phyloP scores from a whole-genome alignment of 2,888 invertebrate species.

The Lithosia quadra region DNA sequence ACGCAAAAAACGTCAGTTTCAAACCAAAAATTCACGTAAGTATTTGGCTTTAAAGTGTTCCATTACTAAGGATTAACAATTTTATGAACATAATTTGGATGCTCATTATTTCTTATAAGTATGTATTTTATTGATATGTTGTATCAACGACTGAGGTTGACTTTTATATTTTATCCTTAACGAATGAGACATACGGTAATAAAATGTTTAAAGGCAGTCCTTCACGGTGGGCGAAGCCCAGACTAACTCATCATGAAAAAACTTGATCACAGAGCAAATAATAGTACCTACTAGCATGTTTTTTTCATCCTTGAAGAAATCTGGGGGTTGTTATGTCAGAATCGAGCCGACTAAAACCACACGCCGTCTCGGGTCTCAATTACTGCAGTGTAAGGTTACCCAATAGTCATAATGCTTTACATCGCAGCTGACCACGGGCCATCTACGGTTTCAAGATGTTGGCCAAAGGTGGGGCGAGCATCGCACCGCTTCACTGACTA shows the following conservation, averaged over 20 bases:
- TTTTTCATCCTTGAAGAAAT: no score
- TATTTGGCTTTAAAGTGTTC: not conserved
- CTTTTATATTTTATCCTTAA: not conserved
- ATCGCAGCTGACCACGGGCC: no score
- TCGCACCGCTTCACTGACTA: no score
- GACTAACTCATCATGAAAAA: not conserved
- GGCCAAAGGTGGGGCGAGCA: no score
- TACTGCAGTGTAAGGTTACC: no score
- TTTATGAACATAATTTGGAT: not conserved
- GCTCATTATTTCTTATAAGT: conserved; percentile 1
- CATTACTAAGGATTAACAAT: conserved; percentile 2
- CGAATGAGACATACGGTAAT: not conserved
- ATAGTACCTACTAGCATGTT: no score
- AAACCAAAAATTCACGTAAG: not conserved
- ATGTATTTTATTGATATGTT: not conserved
- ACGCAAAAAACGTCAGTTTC: not conserved
- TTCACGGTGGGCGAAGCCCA: not conserved
- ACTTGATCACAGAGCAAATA: no score
- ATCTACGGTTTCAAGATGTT: no score
- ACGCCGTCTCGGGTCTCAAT: no score
- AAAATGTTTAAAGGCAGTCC: not conserved
- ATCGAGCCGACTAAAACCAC: no score
- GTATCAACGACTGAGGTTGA: not conserved
- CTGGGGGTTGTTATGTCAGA: no score
- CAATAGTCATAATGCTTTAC: no score